Conservation (phyloP, 2,797 vertebrate genomes). For the Meriones psammophilus region DNA sequence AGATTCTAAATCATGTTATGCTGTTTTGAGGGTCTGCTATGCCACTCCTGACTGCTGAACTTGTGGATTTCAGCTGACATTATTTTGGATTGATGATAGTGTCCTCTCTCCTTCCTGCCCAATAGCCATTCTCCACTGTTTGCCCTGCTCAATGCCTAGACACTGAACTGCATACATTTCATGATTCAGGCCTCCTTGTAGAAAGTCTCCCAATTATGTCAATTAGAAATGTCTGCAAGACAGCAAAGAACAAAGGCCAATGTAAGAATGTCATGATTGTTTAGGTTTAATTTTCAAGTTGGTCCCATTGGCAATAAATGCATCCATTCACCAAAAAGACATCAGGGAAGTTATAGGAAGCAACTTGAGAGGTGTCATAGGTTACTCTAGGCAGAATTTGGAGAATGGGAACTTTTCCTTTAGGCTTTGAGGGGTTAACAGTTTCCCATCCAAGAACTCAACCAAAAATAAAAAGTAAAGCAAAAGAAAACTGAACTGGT, state of each 20-base stretch:
- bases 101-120: background rate
- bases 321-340: background rate
- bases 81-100: background rate
- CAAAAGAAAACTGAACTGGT: background rate
- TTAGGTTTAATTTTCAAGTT: slow-evolving; percentile 22
- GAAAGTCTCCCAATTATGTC: background rate
- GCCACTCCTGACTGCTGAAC: background rate
- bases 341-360: background rate
- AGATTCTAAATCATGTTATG: slow-evolving; percentile 41
- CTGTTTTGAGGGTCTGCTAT: slow-evolving; percentile 41
- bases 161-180: background rate
- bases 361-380: slow-evolving; percentile 38
- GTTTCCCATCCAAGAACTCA: background rate
- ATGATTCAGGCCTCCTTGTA: background rate
- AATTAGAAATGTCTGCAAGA: background rate
- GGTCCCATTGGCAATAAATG: slow-evolving; percentile 42
- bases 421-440: slow-evolving; percentile 43
- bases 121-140: background rate
- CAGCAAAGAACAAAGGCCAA: background rate
- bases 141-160: background rate
- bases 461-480: background rate
- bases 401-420: slow-evolving; percentile 33
- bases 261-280: background rate
- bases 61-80: background rate
- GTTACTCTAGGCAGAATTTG: slow-evolving; percentile 34